Percentiles rank a stretch among this genome's conserved stretches.
These are phyloP conservation scores for Drosophila guanche DNA, from an alignment of 1,140 invertebrate genomes.

Conservation along the genomic window DNA sequence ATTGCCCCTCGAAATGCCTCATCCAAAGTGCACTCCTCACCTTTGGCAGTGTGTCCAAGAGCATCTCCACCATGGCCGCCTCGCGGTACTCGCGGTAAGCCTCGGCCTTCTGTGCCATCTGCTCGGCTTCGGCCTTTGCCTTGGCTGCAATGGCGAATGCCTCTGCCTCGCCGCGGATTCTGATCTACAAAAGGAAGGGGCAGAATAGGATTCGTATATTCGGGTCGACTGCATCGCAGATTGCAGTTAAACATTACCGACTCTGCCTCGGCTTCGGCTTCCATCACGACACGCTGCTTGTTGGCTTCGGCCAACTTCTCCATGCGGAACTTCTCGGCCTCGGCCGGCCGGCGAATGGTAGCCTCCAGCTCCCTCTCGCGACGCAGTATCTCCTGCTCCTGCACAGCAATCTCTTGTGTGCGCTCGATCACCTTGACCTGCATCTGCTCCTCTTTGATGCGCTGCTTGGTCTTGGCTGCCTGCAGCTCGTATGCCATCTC, in stretches of 20 bases:
- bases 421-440: constrained; percentile 97
- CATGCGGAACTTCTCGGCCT: constrained; percentile 96
- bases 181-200: constrained; percentile 59
- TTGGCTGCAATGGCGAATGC: constrained; percentile 97
- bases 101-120: constrained; percentile 98
- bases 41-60: constrained; percentile 97
- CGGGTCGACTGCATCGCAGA: constrained; percentile 85
- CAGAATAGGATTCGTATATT: not conserved
- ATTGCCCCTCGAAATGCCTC: not conserved
- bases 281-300: constrained; percentile 91
- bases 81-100: constrained; percentile 98
- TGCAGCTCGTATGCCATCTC: constrained; percentile 97
- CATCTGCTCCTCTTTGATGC: constrained; percentile 98
- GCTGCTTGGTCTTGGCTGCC: constrained; percentile 97
- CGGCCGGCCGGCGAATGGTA: constrained; percentile 94
- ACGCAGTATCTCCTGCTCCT: constrained; percentile 94
- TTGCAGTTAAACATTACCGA: constrained; percentile 83
- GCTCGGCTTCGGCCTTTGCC: constrained; percentile 97
- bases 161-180: constrained; percentile 92
- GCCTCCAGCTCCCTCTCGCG: constrained; percentile 95
- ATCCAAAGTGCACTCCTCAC: constrained; percentile 84
- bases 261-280: constrained; percentile 98
- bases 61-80: constrained; percentile 98
- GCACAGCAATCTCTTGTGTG: constrained; percentile 95
- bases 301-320: constrained; percentile 97